Evolutionary conservation across 2,888 invertebrate species (phyloP).

Genomic region (Cheilosia impressa): DNA sequence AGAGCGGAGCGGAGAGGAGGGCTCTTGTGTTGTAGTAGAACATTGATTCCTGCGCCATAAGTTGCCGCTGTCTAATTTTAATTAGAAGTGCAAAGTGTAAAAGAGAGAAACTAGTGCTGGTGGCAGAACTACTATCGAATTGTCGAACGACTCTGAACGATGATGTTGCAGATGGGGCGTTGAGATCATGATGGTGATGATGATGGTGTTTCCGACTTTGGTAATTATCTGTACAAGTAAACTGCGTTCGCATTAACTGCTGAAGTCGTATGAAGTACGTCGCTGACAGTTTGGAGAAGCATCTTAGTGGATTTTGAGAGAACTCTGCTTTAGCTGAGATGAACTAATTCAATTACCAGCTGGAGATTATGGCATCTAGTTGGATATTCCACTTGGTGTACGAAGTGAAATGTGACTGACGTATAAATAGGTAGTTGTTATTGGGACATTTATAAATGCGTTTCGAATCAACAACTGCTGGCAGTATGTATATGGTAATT

Average conservation of each 20-base stretch:
- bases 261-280: constrained; percentile 33
- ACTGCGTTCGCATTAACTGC: constrained; percentile 56
- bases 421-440: not conserved
- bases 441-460: too few relatives aligned
- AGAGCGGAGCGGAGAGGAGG: not conserved
- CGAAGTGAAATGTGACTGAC: constrained; percentile 16
- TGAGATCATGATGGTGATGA: not conserved
- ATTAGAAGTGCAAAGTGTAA: constrained; percentile 63
- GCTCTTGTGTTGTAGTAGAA: constrained; percentile 17
- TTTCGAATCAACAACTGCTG: too few relatives aligned
- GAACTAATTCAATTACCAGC: constrained; percentile 54
- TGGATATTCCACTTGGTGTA: constrained; percentile 43
- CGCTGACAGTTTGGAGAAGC: constrained; percentile 26
- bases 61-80: constrained; percentile 60
- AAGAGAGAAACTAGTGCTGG: constrained; percentile 4
- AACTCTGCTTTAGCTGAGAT: constrained; percentile 13
- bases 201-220: constrained; percentile 41
- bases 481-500: too few relatives aligned
- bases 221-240: constrained; percentile 58
- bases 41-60: constrained; percentile 61
- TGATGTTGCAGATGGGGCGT: constrained; percentile 16
- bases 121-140: constrained; percentile 20
- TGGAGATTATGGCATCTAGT: constrained; percentile 25
- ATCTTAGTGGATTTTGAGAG: constrained; percentile 39
- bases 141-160: constrained; percentile 15